phyloP scores from a whole-genome alignment of 2,888 invertebrate genomes.

The Scotopteryx bipunctaria region DNA sequence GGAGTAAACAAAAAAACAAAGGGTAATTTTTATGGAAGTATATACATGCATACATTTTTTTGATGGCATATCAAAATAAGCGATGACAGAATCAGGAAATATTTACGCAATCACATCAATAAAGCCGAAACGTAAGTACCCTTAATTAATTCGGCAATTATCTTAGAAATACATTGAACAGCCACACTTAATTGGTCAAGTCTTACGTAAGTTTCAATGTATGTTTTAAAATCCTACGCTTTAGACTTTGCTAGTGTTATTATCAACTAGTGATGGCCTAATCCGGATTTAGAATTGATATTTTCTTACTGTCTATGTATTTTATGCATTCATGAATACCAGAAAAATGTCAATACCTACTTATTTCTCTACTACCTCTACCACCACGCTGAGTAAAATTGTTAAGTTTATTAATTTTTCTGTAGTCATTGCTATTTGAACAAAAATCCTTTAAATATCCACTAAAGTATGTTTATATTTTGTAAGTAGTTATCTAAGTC shows the following conservation, averaged over 20 bases:
- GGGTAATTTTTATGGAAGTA: not conserved
- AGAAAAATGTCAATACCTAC: no score
- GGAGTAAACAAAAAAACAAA: not conserved
- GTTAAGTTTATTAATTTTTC: no score
- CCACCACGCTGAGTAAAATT: no score
- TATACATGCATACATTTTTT: not conserved
- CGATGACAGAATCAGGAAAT: conserved; percentile 12
- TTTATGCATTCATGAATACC: no score
- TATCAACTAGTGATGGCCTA: conserved; percentile 14
- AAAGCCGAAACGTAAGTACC: conserved; percentile 16
- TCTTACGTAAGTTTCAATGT: conserved; percentile 33
- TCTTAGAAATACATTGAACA: conserved; percentile 26
- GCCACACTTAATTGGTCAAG: conserved; percentile 31
- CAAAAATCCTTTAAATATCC: no score
- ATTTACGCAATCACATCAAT: conserved; percentile 25
- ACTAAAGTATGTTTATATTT: no score
- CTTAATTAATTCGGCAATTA: conserved; percentile 35
- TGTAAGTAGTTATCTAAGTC: no score
- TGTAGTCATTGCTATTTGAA: no score
- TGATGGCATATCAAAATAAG: conserved; percentile 1
- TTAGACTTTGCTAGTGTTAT: conserved; percentile 18
- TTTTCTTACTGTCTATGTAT: no score
- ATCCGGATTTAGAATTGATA: not conserved
- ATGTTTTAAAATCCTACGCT: conserved; percentile 36
- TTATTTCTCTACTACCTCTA: no score